Base-by-base conservation (phyloP, 53 echinoderm and acorn worm species). In the Glandiceps talaboti region DNA sequence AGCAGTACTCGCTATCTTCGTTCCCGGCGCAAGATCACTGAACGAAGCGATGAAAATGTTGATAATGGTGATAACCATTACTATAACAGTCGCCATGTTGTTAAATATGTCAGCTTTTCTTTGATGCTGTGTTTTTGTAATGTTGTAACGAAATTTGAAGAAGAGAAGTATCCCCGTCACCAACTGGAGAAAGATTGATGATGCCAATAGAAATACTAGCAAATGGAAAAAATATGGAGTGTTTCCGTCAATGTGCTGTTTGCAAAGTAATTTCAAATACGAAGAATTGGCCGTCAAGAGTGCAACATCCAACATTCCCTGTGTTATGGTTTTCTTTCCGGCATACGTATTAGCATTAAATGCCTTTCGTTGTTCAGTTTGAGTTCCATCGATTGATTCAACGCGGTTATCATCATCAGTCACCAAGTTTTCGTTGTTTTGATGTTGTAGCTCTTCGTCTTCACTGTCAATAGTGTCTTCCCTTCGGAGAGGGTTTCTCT, bases 231-330 rank as follows among this genome's bases (percentile, higher is more conserved):
- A 45, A 20, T 45, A 12, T 20, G 64, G 64, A 45, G 64, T 6
- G 64, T 45, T 45, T 6, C 64, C 64, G 6, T 45, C 64, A 20
- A 45, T 45, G 64, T 45, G 20, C 64, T 45, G 64, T 20, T 45
- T 6, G 64, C 64, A 45, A 6, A 97, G 87, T 29, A 89, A 87
- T 84, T 93, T 93, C 73, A 97, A 88, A 74, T 97, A 92, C 28
- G 99, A 94, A 28, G 93, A 91, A 81, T 99, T 99, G 84, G 93
- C 93, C 80, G 91, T 91, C 20, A 99, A 89, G 0, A 99, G 88
- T 28, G 99, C 86, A 26, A 93, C 91, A 31, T 88, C 91, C 74
- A 99, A 74, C 12, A 99, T 82, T 14, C 93, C 99, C 80, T 99
- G 84, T 14, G 81, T 87, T 32, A 99, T 89, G 29, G 99, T 93